phyloP scores from a whole-genome alignment of 2,888 invertebrate genomes.

The Thelaira solivaga region DNA sequence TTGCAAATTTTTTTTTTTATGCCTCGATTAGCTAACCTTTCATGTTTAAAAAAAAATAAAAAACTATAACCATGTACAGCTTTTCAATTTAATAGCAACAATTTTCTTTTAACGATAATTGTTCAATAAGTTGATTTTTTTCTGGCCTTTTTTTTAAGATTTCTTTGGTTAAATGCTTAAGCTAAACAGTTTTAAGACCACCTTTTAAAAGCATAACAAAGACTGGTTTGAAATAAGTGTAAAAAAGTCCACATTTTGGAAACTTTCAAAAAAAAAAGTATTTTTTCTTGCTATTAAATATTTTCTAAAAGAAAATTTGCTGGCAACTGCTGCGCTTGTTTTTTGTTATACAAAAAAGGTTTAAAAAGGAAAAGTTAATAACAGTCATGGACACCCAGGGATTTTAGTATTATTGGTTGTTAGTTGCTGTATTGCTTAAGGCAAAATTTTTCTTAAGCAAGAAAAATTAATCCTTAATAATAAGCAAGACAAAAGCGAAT shows the following conservation, averaged over 20 bases:
- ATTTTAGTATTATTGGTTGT: no score
- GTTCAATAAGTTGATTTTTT: not conserved
- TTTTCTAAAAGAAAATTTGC: no score
- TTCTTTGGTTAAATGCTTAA: not conserved
- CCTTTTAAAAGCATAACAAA: no score
- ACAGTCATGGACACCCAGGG: slow-evolving; percentile 21
- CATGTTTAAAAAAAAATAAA: not conserved
- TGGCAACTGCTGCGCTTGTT: no score
- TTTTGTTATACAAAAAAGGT: slow-evolving; percentile 37
- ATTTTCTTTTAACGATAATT: slow-evolving; percentile 26
- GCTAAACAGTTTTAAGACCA: no score
- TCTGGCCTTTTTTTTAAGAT: not conserved
- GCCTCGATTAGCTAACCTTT: not conserved
- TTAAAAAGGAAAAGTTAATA: slow-evolving; percentile 36
- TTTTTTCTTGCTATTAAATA: no score
- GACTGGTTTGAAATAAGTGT: no score
- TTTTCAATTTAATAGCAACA: not conserved
- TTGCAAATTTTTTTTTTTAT: not conserved
- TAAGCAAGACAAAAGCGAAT: slow-evolving; percentile 1
- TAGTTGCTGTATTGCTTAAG: not conserved
- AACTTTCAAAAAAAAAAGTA: no score
- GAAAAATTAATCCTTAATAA: not conserved
- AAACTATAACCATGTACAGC: not conserved
- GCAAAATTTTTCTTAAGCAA: slow-evolving; percentile 3
- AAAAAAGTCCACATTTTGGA: no score